Evolutionary conservation across 2,888 invertebrate genomes (phyloP).

Genomic region (Synergus umbraculus): DNA sequence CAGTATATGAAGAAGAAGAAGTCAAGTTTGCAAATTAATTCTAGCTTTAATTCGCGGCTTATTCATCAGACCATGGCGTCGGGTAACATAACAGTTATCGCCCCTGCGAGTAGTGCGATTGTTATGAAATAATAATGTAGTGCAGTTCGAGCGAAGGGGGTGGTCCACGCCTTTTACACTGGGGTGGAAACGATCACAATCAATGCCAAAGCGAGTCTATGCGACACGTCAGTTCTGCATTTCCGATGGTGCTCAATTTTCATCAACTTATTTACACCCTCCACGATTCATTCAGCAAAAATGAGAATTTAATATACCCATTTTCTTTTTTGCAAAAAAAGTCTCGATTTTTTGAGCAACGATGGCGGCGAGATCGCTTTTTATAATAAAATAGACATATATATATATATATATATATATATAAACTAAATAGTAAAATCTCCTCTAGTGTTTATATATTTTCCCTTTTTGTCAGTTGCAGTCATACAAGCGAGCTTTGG

Average conservation of each 20-base stretch:
- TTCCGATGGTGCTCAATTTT: constrained; percentile 69
- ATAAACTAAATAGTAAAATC: no score
- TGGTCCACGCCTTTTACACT: constrained; percentile 52
- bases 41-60: constrained; percentile 50
- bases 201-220: constrained; percentile 66
- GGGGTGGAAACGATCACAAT: constrained; percentile 70
- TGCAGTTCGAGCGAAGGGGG: constrained; percentile 53
- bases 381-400: background rate
- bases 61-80: constrained; percentile 60
- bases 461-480: background rate
- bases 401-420: no score
- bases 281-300: background rate
- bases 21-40: constrained; percentile 27
- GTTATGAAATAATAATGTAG: constrained; percentile 72
- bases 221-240: constrained; percentile 67
- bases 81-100: constrained; percentile 67
- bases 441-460: no score
- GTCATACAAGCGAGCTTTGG: constrained; percentile 48
- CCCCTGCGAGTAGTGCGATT: constrained; percentile 65
- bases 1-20: background rate
- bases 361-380: background rate
- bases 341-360: no score
- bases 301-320: background rate
- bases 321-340: no score
- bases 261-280: constrained; percentile 11